A percentile compares a stretch with the other conserved stretches of the same genome.
These are phyloP conservation scores for Eupsittula cactorum DNA, from an alignment of 2,113 vertebrate species.

Conservation along the genomic window DNA sequence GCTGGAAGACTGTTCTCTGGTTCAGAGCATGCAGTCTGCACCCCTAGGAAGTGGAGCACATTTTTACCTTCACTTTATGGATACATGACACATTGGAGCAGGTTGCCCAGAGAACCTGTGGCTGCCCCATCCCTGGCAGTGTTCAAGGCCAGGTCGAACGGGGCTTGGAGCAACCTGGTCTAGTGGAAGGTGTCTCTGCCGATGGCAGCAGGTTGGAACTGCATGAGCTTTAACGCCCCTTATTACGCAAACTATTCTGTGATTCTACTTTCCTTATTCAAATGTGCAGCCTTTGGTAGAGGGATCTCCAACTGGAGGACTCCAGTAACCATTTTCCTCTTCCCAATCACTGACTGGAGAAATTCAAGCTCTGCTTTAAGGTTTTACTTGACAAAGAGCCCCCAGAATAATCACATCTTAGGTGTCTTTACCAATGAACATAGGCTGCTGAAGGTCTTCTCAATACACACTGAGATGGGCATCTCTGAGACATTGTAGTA, in stretches of 20 bases:
- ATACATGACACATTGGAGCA: background rate
- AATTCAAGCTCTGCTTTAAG: background rate
- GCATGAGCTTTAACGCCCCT: background rate
- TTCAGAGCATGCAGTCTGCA: background rate
- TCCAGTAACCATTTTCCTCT: background rate
- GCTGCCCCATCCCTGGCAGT: background rate
- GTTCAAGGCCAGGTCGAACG: background rate
- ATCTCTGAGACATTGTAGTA: background rate
- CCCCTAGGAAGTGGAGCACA: fast-evolving
- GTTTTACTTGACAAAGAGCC: background rate
- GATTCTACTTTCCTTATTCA: background rate
- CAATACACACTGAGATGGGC: fast-evolving
- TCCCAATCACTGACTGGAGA: background rate
- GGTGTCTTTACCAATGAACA: background rate
- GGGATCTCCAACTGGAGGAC: background rate
- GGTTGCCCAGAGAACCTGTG: background rate
- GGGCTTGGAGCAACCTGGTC: background rate
- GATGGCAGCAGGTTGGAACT: background rate
- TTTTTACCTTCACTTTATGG: background rate
- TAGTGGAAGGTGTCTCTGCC: background rate
- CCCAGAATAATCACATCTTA: background rate
- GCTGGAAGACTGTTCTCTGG: background rate
- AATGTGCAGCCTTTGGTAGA: background rate
- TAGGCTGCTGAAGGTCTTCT: background rate
- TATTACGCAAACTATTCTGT: background rate